Evolutionary conservation across 2,888 invertebrate species (phyloP).

Genomic region (Thelaira solivaga): DNA sequence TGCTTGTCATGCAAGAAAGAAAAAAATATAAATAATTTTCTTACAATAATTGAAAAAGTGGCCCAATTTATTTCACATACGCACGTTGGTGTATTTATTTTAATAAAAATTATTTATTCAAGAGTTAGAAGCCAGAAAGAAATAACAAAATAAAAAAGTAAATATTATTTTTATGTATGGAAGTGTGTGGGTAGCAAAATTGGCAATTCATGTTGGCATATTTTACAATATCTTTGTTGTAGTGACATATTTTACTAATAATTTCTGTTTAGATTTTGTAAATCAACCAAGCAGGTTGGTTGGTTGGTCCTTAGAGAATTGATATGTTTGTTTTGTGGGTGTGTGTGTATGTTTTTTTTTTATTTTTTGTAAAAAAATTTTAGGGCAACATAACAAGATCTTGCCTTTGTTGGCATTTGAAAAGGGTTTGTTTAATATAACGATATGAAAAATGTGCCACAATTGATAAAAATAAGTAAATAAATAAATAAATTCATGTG

Average conservation of each 20-base stretch:
- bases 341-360: background rate
- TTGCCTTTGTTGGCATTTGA: background rate
- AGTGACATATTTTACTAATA: slow-evolving; percentile 55
- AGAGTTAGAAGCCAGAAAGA: slow-evolving; percentile 2
- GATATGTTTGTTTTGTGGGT: too few species aligned
- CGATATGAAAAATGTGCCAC: slow-evolving; percentile 9
- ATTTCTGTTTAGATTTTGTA: too few species aligned
- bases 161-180: too few species aligned
- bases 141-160: background rate
- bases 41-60: slow-evolving; percentile 23
- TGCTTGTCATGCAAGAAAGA: background rate
- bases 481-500: slow-evolving; percentile 9
- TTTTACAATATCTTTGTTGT: too few species aligned
- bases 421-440: slow-evolving; percentile 39
- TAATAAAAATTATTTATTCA: slow-evolving; percentile 56
- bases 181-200: too few species aligned
- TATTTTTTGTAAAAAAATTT: background rate
- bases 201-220: slow-evolving; percentile 51
- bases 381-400: slow-evolving; percentile 36
- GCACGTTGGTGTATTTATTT: background rate
- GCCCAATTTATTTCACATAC: slow-evolving; percentile 23
- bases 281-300: too few species aligned
- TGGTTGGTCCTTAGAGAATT: too few species aligned
- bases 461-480: slow-evolving; percentile 47
- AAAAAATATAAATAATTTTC: slow-evolving; percentile 4